phyloP scores from a whole-genome alignment of 2,888 invertebrate species.

The Pseudococcus jackbeardsleyi region DNA sequence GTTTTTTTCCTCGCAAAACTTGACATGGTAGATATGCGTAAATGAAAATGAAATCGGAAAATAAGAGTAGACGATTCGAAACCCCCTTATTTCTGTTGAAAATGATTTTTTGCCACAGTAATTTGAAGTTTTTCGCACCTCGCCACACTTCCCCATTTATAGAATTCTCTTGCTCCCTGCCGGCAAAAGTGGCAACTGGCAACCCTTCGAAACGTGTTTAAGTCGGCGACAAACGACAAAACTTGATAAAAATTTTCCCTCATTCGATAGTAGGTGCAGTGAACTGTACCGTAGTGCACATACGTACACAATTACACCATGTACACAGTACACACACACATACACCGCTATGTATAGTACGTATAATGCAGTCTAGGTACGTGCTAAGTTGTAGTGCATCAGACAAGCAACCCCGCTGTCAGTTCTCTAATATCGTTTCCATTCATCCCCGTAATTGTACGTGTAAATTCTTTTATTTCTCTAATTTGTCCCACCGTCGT shows the following conservation, averaged over 20 bases:
- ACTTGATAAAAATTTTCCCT: slow-evolving; percentile 58
- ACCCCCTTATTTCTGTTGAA: no score
- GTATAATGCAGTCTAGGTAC: neutral
- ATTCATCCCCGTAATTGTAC: slow-evolving; percentile 60
- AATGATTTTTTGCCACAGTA: neutral
- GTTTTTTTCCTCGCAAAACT: no score
- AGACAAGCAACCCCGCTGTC: slow-evolving; percentile 16
- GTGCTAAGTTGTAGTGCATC: neutral
- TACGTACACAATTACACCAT: no score
- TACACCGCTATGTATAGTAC: no score
- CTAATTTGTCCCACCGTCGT: slow-evolving; percentile 47
- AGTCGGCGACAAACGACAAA: slow-evolving; percentile 31
- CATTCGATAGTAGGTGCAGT: neutral
- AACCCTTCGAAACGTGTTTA: slow-evolving; percentile 57
- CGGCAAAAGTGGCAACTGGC: neutral
- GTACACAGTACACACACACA: no score
- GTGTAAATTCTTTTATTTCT: slow-evolving; percentile 61
- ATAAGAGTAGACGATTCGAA: no score
- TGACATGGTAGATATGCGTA: no score
- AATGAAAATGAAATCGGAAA: no score
- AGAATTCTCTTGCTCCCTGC: neutral
- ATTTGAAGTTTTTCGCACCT: neutral
- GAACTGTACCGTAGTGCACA: no score
- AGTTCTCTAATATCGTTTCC: slow-evolving; percentile 43
- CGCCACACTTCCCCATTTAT: neutral